Evolutionary conservation across 2,888 invertebrate genomes (phyloP), one percentile per base, ranked within the genome.

Genomic region (Odontomyia ornata): DNA sequence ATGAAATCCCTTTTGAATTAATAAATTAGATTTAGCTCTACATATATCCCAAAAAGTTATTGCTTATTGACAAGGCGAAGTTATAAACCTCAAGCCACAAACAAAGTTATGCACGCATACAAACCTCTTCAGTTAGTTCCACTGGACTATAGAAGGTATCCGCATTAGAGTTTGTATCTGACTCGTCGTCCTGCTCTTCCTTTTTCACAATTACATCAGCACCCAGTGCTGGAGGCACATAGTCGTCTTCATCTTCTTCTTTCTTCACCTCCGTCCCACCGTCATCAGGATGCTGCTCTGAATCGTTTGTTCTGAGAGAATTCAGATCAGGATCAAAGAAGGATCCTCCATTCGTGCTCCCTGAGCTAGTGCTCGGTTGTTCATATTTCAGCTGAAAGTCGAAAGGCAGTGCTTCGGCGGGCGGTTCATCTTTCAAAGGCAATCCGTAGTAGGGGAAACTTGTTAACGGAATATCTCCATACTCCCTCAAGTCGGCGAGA

Each of bases 401-500:
- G 80, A 84, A 84, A 71, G 83, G 75, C 5, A 78, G 80, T 56
- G 77, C 81, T 27, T 64, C 75, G 9, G n/a, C n/a, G 85, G 80
- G 80, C 81, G 88, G 79, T 86, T 89, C 80, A 88, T 83, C 82
- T 86, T 88, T 81, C 80, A 88, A 80, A 5, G 86, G 85, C 64
- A 86, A 80, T 76, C 83, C 82, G 21, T 82, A 83, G 76, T 85
- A 85, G 1, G 82, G 84, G 69, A 81, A 82, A 79, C 81, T 77
- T 0, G 83, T 80, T 0, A 84, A 81, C 69, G 83, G 79, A 27
- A 86, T 79, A 57, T 89, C 88, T 1, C 85, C 88, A 79, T 89
- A 91, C 79, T 90, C 90, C 78, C 87, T 87, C 13, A 91, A 82
- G 83, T 91, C 91, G 0, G 90, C 89, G 79, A 90, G 81, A 80